A percentile compares a stretch with the other conserved stretches of the same genome.
Evolutionary conservation across 2,113 vertebrate genomes (phyloP).

Genomic region (Oreamnos americanus): DNA sequence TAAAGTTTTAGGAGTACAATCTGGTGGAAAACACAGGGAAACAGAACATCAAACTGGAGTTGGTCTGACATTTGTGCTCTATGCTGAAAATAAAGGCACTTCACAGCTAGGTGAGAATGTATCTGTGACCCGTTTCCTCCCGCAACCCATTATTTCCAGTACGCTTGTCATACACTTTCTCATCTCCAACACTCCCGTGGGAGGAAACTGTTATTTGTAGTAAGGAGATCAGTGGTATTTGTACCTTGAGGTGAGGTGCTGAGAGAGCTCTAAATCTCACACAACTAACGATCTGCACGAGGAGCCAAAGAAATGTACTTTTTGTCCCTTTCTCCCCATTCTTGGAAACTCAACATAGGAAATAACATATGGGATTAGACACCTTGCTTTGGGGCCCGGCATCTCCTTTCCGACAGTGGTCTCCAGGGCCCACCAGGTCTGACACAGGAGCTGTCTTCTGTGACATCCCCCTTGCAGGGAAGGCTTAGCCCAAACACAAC

Average conservation of each 20-base stretch:
- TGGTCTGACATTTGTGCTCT: neutral
- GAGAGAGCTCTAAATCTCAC: neutral
- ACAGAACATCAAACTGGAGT: neutral
- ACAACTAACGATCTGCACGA: neutral
- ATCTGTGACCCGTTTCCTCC: neutral
- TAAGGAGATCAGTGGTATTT: neutral
- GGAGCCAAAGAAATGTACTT: neutral
- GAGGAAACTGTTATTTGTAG: neutral
- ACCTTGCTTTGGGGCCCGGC: neutral
- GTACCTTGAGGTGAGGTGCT: neutral
- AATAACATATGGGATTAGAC: neutral
- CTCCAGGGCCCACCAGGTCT: neutral
- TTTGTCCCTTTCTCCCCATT: neutral
- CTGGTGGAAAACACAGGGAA: neutral
- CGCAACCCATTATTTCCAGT: neutral
- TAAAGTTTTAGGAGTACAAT: neutral
- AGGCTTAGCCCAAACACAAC: neutral
- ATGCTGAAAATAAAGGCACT: conserved; percentile 44
- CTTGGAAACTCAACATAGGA: neutral
- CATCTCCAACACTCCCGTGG: neutral
- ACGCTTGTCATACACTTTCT: neutral
- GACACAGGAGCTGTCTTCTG: neutral
- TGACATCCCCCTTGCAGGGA: neutral
- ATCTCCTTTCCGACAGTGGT: neutral
- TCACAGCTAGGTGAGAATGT: neutral